Evolutionary conservation across 2,113 vertebrate genomes (phyloP), one percentile per base, ranked within the genome.

Genomic region (Sigmodon hispidus): DNA sequence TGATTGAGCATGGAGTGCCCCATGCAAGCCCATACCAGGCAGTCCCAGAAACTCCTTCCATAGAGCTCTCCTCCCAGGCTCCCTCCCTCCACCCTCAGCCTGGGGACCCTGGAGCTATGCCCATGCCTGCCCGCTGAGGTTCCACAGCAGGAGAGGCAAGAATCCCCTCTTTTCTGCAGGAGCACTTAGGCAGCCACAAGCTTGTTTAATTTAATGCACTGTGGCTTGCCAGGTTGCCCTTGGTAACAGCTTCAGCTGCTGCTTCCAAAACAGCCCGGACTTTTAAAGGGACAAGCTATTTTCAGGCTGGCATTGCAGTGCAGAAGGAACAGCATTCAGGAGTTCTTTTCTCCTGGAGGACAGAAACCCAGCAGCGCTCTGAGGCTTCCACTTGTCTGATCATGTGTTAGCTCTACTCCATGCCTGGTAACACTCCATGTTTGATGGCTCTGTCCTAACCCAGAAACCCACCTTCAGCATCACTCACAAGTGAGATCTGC

Each of bases 211-310:
- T 97, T 97, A 97, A 95, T 24, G 75, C 95, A 90, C 70, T 0
- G 5, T 83, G 88, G 94, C 93, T 96, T 94, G 85, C 92, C 94
- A 95, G 93, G 96, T 97, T 97, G 97, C 96, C 96, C 97, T 59
- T 97, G 88, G 97, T 90, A 97, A 97, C 96, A 88, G 93, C 77
- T 96, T 93, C 85, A 88, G 94, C 70, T 79, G 80, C 93, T 76
- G 87, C 91, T 96, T 96, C 80, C 29, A 43, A 67, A 92, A 83
- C 67, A 94, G 75, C 55, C 48, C 88, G 69, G 67, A 97, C 92
- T 96, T 97, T 96, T 98, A 98, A 97, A 98, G 96, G 92, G 76
- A 92, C 88, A 96, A 96, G 50, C 55, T 43, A 26, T 43, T 88
- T 96, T 48, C 40, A 16, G n/a, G 50, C 88, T 61, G 48, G 72